Percentiles rank a stretch among this genome's conserved stretches.
Evolutionary conservation across 2,113 vertebrate genomes (phyloP).

Genomic region (Tragelaphus scriptus): DNA sequence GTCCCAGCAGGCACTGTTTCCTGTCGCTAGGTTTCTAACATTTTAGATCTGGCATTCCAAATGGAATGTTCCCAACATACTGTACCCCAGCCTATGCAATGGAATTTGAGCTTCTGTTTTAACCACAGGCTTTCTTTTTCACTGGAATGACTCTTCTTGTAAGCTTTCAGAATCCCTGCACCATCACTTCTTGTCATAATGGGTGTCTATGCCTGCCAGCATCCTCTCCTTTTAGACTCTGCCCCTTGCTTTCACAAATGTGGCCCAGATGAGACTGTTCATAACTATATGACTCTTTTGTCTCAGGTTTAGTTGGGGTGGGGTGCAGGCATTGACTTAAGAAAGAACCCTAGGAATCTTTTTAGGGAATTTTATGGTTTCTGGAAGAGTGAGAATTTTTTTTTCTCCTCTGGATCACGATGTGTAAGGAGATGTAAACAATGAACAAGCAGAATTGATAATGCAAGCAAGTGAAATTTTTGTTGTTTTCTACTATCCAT

Average conservation of each 20-base stretch:
- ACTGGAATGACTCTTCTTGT: not conserved
- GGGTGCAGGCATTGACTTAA: not conserved
- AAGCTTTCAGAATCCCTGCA: not conserved
- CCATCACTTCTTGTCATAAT: not conserved
- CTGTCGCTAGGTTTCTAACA: not conserved
- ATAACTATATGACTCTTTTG: not conserved
- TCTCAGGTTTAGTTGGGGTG: not conserved
- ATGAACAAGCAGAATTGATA: not conserved
- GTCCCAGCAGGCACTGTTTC: fast-evolving
- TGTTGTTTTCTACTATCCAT: not conserved
- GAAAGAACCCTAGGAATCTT: not conserved
- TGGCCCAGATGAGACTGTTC: not conserved
- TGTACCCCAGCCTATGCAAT: not conserved
- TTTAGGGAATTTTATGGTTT: not conserved
- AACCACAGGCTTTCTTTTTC: not conserved
- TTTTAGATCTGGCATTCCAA: not conserved
- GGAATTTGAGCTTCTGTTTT: not conserved
- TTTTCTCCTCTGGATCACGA: not conserved
- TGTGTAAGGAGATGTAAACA: not conserved
- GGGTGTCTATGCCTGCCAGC: not conserved
- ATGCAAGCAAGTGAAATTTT: not conserved
- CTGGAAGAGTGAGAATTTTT: not conserved
- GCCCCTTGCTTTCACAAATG: not conserved
- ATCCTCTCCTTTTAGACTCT: not conserved
- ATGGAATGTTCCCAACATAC: not conserved